phyloP scores from a whole-genome alignment of 2,888 invertebrate genomes.

The Rhogogaster chlorosoma region DNA sequence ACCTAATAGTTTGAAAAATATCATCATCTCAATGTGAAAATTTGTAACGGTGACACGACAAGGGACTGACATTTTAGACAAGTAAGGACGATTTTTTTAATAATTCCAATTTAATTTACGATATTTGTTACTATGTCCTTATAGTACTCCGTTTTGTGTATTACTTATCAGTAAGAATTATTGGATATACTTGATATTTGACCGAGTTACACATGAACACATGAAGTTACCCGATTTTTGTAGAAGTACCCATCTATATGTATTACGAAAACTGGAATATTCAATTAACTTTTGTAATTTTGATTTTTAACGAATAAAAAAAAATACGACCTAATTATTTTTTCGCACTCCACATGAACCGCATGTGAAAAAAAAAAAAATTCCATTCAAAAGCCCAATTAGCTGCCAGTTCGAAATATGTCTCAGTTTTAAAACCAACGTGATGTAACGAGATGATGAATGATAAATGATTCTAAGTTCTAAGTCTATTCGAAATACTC shows the following conservation, averaged over 20 bases:
- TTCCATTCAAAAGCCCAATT: no score
- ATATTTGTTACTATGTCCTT: slow-evolving; percentile 12
- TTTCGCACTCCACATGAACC: no score
- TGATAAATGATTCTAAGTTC: no score
- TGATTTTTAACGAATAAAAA: no score
- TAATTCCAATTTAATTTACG: neutral
- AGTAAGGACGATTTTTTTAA: neutral
- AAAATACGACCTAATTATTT: no score
- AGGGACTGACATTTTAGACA: slow-evolving; percentile 11
- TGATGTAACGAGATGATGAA: no score
- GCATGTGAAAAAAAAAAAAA: no score
- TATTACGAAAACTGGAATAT: no score
- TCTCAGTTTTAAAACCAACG: no score
- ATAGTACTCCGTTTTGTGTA: neutral
- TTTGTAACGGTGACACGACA: slow-evolving; percentile 12
- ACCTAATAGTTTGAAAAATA: slow-evolving; percentile 26
- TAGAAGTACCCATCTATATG: neutral
- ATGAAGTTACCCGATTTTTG: slow-evolving; percentile 4
- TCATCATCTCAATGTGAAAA: slow-evolving; percentile 13
- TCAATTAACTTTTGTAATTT: no score
- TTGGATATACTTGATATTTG: neutral
- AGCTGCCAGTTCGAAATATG: no score
- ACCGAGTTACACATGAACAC: neutral
- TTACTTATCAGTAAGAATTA: neutral
- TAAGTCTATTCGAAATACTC: no score